Base-by-base conservation (phyloP, 2,113 vertebrate genomes). In the Campylomormyrus tamandua region DNA sequence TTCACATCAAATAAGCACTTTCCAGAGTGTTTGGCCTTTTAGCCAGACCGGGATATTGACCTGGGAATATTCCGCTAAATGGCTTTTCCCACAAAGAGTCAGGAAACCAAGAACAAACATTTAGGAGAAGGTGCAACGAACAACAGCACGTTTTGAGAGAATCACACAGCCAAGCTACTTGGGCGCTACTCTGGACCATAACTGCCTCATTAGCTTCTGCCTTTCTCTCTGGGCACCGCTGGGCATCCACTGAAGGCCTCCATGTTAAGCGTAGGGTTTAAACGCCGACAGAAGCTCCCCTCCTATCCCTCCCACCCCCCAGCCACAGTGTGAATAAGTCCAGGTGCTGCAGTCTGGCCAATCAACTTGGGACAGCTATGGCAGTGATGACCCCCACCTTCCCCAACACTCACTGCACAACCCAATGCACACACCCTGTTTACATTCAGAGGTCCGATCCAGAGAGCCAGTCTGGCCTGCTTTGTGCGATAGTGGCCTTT, bases 401-500 rank as follows among this genome's bases (percentile, higher is more conserved):
- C 45, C 83, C 48, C 45, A 17, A 45, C 48, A 86, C 24, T 19
- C 35, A 80, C 74, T 39, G 15, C 74, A 80, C 74, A 19, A 80
- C 74, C 74, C 74, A 19, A 19, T 80, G 35, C 74, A 80, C 74
- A 80, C 15, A 80, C 35, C 13, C 35, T 80, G 74, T 80, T 80
- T 80, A 42, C 74, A 80, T 80, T 80, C 35, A 80, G 74, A 80
- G 74, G 74, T 80, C 74, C 74, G 35, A 80, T 19, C 56, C 87
- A 77, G 70, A 48, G 31, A 52, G 49, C 49, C 8, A 50, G 74
- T 53, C 74, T 27, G 88, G 88, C 35, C 88, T 89, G 88, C 88
- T 15, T 27, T 24, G 88, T 56, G 74, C 49, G 88, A 89, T 89
- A 89, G 88, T 80, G 49, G 19, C 48, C 88, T 56, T 89, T 27